Conservation (phyloP, 1,140 invertebrate genomes). For the Antheraea mylitta region DNA sequence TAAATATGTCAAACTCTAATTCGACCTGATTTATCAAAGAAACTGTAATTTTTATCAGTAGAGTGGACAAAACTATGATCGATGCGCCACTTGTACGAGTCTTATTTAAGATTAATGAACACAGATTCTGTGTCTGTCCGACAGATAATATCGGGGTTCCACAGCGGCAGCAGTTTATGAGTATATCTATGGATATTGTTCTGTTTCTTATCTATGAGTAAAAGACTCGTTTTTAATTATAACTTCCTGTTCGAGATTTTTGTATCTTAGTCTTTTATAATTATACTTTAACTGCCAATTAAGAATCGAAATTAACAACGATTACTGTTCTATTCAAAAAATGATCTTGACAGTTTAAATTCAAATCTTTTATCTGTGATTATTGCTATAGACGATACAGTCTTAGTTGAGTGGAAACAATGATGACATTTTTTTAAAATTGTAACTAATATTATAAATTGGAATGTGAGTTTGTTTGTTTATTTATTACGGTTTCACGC, state of each 20-base stretch:
- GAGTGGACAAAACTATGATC: slow-evolving; percentile 71
- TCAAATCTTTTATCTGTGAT: neutral
- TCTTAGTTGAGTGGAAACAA: too few species aligned
- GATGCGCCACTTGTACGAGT: slow-evolving; percentile 48
- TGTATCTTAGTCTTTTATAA: neutral
- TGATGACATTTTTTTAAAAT: too few species aligned
- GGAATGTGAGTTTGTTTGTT: too few species aligned
- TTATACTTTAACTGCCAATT: neutral
- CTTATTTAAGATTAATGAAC: slow-evolving; percentile 50
- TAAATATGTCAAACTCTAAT: neutral
- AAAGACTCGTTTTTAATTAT: slow-evolving; percentile 26
- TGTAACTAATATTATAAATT: too few species aligned
- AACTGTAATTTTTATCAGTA: slow-evolving; percentile 60
- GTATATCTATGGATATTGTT: slow-evolving; percentile 30
- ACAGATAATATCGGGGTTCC: slow-evolving; percentile 43
- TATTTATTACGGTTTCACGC: too few species aligned
- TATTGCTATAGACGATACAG: too few species aligned
- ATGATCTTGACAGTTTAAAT: neutral
- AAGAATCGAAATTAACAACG: neutral
- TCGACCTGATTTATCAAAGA: slow-evolving; percentile 4
- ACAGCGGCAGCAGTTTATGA: slow-evolving; percentile 43
- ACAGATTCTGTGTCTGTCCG: slow-evolving; percentile 45
- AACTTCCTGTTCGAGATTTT: slow-evolving; percentile 20
- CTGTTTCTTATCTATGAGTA: slow-evolving; percentile 9
- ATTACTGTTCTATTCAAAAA: neutral